These are phyloP conservation scores for Lophius piscatorius DNA, from an alignment of 2,113 vertebrate species.

Conservation along the genomic window DNA sequence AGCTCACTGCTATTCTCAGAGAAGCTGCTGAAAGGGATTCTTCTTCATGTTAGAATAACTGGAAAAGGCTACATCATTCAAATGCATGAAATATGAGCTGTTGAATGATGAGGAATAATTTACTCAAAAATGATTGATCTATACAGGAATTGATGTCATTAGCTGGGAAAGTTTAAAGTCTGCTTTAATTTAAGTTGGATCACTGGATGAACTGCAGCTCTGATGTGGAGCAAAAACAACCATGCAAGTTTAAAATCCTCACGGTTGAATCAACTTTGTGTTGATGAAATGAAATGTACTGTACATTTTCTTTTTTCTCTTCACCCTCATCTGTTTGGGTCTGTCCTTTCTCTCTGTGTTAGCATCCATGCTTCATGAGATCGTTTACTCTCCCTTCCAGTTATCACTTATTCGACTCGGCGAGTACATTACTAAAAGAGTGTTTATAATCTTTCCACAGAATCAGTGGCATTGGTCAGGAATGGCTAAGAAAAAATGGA, in stretches of 20 bases:
- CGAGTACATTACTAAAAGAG: too few relatives aligned
- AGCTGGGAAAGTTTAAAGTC: too few relatives aligned
- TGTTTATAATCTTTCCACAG: conserved; percentile 8
- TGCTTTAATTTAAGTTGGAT: too few relatives aligned
- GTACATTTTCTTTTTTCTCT: conserved; percentile 10
- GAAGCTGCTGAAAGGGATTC: conserved; percentile 14
- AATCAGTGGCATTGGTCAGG: conserved; percentile 13
- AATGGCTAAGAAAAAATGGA: too few relatives aligned
- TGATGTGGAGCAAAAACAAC: conserved; percentile 8
- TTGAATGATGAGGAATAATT: neutral
- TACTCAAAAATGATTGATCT: too few relatives aligned
- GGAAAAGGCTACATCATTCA: too few relatives aligned
- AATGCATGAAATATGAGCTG: neutral
- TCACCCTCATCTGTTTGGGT: conserved; percentile 5
- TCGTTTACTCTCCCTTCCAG: too few relatives aligned
- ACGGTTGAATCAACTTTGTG: conserved; percentile 9
- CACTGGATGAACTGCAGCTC: neutral
- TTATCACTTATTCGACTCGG: too few relatives aligned
- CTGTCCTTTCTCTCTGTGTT: conserved; percentile 7
- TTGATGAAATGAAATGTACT: conserved; percentile 1
- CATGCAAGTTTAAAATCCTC: conserved; percentile 16
- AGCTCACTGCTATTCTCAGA: conserved; percentile 36
- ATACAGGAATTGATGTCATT: neutral
- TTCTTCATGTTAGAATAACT: too few relatives aligned
- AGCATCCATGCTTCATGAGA: conserved; percentile 55